Evolutionary conservation across 2,888 invertebrate genomes (phyloP).

Genomic region (Aspidiotus destructor): DNA sequence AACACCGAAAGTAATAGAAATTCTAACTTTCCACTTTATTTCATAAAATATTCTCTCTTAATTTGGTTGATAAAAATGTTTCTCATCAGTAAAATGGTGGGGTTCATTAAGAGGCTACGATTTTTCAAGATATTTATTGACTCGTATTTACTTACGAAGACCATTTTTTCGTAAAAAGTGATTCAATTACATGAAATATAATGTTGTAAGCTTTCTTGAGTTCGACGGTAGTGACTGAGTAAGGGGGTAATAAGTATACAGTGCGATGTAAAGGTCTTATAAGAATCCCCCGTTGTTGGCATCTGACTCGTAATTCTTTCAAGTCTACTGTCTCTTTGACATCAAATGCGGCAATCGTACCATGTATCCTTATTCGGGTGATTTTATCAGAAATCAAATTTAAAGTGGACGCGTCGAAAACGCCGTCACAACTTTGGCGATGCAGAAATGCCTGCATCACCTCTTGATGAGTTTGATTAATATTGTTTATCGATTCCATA

Average conservation of each 20-base stretch:
- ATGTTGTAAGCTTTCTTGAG: slow-evolving; percentile 10
- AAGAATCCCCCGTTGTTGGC: slow-evolving; percentile 11
- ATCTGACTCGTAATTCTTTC: slow-evolving; percentile 10
- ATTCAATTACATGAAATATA: not conserved
- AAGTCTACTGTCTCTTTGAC: not conserved
- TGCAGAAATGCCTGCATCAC: not conserved
- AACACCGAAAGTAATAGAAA: no score
- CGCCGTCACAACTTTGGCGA: not conserved
- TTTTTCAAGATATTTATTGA: no score
- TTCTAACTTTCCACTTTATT: no score
- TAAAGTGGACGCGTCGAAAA: slow-evolving; percentile 8
- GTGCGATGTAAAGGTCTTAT: slow-evolving; percentile 19
- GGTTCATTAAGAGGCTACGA: no score
- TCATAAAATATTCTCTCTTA: no score
- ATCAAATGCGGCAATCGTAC: slow-evolving; percentile 27
- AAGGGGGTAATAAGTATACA: slow-evolving; percentile 29
- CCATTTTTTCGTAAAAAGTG: no score
- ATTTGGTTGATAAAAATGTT: no score
- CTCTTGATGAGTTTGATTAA: not conserved
- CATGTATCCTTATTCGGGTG: not conserved
- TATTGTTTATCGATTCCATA: not conserved
- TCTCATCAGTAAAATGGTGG: no score
- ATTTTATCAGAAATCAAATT: no score
- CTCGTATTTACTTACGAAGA: no score
- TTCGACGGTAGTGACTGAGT: slow-evolving; percentile 8